phyloP scores from a whole-genome alignment of 2,888 invertebrate genomes.

The Plagodis dolabraria region DNA sequence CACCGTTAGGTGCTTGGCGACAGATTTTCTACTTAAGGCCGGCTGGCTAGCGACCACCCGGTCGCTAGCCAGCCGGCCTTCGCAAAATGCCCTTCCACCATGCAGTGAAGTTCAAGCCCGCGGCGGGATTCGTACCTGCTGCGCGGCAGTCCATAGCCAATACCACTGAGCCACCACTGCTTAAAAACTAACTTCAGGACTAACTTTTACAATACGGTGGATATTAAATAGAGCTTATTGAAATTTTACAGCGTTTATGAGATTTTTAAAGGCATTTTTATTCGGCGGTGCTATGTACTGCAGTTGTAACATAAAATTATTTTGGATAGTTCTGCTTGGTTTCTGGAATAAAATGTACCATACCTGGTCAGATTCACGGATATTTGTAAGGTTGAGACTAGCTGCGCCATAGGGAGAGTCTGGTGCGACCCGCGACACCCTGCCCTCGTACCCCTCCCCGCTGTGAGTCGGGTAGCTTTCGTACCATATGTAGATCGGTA shows the following conservation, averaged over 20 bases:
- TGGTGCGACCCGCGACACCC: slow-evolving; percentile 94
- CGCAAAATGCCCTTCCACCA: no score
- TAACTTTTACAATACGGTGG: slow-evolving; percentile 21
- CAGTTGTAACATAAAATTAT: no score
- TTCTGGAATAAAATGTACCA: background rate
- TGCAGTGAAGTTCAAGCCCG: no score
- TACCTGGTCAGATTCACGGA: slow-evolving; percentile 94
- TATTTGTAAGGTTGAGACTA: slow-evolving; percentile 97
- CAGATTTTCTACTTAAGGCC: no score
- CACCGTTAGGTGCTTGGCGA: no score
- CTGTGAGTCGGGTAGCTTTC: slow-evolving; percentile 98
- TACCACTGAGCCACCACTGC: background rate
- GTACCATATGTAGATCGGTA: slow-evolving; percentile 99
- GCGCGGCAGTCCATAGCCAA: no score
- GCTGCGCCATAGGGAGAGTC: slow-evolving; percentile 96
- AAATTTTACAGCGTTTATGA: slow-evolving; percentile 6
- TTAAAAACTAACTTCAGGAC: slow-evolving; percentile 18
- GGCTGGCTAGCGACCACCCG: no score
- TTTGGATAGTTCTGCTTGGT: no score
- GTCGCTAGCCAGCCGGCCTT: no score
- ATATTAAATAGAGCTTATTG: background rate
- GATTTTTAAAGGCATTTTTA: slow-evolving; percentile 16
- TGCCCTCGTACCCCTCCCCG: slow-evolving; percentile 96
- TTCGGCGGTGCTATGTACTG: background rate
- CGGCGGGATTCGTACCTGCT: no score